Evolutionary conservation across 64 coral and sea anemone genomes (phyloP).

Genomic region (Stichodactyla mertensii): DNA sequence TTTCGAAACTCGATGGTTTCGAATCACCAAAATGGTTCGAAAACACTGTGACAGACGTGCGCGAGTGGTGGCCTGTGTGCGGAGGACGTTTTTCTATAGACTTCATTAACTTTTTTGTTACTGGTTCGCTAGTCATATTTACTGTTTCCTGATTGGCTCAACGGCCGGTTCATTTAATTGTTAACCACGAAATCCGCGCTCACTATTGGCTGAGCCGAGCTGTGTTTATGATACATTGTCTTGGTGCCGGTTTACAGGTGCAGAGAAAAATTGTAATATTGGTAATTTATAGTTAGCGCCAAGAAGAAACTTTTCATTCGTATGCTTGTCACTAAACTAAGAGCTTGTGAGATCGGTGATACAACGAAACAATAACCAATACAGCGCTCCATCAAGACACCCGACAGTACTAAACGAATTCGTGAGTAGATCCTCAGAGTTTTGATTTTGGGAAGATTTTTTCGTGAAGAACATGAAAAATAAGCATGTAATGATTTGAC

Average conservation of each 20-base stretch:
- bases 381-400: background rate
- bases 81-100: conserved; percentile 5
- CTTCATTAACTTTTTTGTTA: conserved; percentile 83
- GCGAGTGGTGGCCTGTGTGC: background rate
- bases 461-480: background rate
- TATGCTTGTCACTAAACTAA: conserved; percentile 58
- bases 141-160: conserved; percentile 53
- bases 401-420: background rate
- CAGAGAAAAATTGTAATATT: conserved; percentile 96
- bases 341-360: background rate
- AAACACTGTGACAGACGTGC: background rate
- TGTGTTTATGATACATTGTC: conserved; percentile 90
- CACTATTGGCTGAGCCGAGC: conserved; percentile 58
- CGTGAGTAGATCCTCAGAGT: background rate
- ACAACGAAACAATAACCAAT: background rate
- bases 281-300: conserved; percentile 99
- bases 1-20: background rate
- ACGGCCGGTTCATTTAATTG: conserved; percentile 74
- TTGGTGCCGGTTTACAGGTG: conserved; percentile 90
- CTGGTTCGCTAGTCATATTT: conserved; percentile 45
- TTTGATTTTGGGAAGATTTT: background rate
- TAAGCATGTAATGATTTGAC: background rate
- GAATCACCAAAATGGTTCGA: background rate
- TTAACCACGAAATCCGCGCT: conserved; percentile 59
- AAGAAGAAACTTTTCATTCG: conserved; percentile 82